These are phyloP conservation scores for Gymnoscopelus microlampas DNA, from an alignment of 2,797 vertebrate genomes.

Conservation along the genomic window DNA sequence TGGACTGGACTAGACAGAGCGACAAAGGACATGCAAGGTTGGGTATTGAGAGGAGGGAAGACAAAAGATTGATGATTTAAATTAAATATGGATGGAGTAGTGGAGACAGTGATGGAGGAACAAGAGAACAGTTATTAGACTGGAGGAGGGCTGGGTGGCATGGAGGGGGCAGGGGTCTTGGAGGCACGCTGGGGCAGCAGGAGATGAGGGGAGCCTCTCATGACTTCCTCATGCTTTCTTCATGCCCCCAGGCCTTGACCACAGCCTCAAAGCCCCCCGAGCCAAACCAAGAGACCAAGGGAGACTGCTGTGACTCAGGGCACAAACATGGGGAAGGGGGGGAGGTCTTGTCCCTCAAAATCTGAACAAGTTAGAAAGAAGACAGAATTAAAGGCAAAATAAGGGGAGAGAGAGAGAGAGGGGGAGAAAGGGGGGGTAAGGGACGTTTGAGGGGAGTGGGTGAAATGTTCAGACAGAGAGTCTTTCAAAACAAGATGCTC, in stretches of 20 bases:
- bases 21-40: constrained; percentile 11
- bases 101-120: constrained; percentile 19
- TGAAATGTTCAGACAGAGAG: constrained; percentile 48
- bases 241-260: constrained; percentile 67
- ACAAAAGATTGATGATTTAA: background rate
- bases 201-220: constrained; percentile 58
- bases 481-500: constrained; percentile 70
- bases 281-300: constrained; percentile 58
- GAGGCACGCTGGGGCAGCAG: constrained; percentile 57
- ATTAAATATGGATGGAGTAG: constrained; percentile 16
- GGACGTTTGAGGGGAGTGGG: constrained; percentile 36
- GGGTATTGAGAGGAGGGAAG: background rate
- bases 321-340: constrained; percentile 34
- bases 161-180: constrained; percentile 34
- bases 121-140: background rate
- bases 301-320: constrained; percentile 65
- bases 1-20: constrained; percentile 30
- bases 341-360: constrained; percentile 29
- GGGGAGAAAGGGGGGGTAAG: background rate
- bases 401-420: constrained; percentile 33
- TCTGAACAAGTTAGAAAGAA: constrained; percentile 17
- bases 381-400: constrained; percentile 11
- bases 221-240: constrained; percentile 57
- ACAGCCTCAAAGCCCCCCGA: constrained; percentile 66
- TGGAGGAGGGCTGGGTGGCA: constrained; percentile 38